These are phyloP conservation scores for Microplitis manilae DNA, from an alignment of 2,888 invertebrate genomes.

Conservation along the genomic window DNA sequence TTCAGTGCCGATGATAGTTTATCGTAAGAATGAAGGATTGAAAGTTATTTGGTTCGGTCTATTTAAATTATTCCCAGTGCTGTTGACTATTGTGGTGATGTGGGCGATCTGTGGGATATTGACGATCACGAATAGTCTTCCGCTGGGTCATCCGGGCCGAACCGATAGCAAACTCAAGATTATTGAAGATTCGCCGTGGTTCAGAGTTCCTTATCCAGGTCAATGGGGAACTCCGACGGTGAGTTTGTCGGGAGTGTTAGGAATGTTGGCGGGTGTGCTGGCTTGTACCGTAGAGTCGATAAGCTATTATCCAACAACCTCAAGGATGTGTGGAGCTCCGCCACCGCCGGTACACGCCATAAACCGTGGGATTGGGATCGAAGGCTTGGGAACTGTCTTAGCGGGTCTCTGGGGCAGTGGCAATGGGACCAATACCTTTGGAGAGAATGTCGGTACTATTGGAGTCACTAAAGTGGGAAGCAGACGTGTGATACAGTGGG, in stretches of 20 bases:
- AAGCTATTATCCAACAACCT: conserved; percentile 93
- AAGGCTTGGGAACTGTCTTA: conserved; percentile 87
- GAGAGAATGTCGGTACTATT: conserved; percentile 92
- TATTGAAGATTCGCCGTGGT: conserved; percentile 84
- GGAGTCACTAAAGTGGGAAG: conserved; percentile 81
- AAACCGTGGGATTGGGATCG: conserved; percentile 88
- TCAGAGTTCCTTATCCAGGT: conserved; percentile 86
- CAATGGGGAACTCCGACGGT: conserved; percentile 86
- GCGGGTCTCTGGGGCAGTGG: conserved; percentile 90
- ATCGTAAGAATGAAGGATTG: conserved; percentile 75
- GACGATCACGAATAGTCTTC: conserved; percentile 78
- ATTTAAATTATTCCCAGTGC: conserved; percentile 86
- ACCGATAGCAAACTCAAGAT: conserved; percentile 82
- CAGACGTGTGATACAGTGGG: conserved; percentile 85
- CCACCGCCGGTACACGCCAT: conserved; percentile 90
- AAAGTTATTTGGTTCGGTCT: conserved; percentile 78
- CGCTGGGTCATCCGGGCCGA: conserved; percentile 79
- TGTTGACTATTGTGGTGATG: conserved; percentile 83
- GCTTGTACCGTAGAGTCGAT: conserved; percentile 88
- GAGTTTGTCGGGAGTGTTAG: conserved; percentile 80
- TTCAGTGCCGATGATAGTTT: conserved; percentile 76
- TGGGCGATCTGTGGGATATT: conserved; percentile 83
- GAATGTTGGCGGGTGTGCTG: conserved; percentile 84
- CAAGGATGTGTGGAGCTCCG: conserved; percentile 85
- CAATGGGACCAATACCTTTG: conserved; percentile 91